Conservation (phyloP, 1,140 invertebrate species). For the Bombus pascuorum region DNA sequence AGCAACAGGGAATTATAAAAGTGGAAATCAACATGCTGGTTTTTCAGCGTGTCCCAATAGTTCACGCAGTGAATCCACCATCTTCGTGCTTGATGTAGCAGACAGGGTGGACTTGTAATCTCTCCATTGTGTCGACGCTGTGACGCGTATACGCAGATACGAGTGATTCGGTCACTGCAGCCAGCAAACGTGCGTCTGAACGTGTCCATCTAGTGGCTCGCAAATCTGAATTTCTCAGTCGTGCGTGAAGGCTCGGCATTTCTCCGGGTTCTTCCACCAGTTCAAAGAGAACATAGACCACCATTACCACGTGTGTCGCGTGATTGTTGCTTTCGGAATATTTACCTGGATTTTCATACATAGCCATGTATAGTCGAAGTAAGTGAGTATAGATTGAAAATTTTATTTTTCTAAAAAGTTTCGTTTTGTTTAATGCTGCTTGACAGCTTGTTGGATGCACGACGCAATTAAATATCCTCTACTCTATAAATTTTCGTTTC, state of each 20-base stretch:
- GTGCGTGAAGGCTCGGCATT: not conserved
- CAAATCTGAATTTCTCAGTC: conserved; percentile 21
- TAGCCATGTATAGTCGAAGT: not conserved
- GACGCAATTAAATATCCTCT: too few species aligned
- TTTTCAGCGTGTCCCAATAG: conserved; percentile 36
- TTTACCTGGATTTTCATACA: not conserved
- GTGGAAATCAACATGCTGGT: conserved; percentile 42
- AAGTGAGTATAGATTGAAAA: not conserved
- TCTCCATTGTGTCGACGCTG: conserved; percentile 63
- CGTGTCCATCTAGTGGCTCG: conserved; percentile 2
- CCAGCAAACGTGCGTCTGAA: conserved; percentile 25
- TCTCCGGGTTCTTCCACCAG: not conserved
- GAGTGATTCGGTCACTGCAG: conserved; percentile 53
- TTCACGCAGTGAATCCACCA: conserved; percentile 34
- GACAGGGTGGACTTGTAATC: conserved; percentile 63
- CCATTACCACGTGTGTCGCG: not conserved
- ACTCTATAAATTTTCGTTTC: too few species aligned
- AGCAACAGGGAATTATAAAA: conserved; percentile 33
- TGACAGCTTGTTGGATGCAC: too few species aligned
- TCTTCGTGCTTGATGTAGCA: conserved; percentile 65
- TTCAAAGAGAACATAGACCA: not conserved
- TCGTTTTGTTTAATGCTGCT: too few species aligned
- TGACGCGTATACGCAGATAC: conserved; percentile 67
- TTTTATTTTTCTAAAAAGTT: too few species aligned
- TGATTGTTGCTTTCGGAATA: not conserved